These are phyloP conservation scores for Tilapia sparmanii DNA, from an alignment of 2,113 vertebrate genomes.

Conservation along the genomic window DNA sequence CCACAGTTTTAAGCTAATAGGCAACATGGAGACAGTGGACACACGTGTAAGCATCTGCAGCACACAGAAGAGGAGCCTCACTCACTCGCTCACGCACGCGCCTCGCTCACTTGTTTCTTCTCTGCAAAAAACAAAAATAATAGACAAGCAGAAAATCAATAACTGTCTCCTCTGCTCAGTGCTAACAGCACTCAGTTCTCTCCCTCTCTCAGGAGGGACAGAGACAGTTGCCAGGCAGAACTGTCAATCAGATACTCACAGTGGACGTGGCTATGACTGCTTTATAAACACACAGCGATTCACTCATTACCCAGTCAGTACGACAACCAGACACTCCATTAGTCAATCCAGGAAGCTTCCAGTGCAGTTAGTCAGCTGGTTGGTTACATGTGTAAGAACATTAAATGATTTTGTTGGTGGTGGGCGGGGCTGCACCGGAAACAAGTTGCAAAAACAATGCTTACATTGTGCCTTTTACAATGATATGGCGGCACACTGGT, in stretches of 20 bases:
- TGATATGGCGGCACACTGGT: neutral
- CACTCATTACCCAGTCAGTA: constrained; percentile 33
- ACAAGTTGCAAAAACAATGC: neutral
- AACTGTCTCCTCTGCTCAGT: constrained; percentile 47
- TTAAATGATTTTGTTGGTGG: neutral
- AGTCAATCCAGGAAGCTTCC: neutral
- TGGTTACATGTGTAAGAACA: neutral
- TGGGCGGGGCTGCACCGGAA: neutral
- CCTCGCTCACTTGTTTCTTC: constrained; percentile 16
- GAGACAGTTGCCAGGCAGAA: constrained; percentile 52
- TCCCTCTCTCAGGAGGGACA: constrained; percentile 7
- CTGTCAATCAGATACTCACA: constrained; percentile 43
- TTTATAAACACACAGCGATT: constrained; percentile 41
- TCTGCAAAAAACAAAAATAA: constrained; percentile 64
- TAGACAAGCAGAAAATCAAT: constrained; percentile 65
- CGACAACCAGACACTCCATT: constrained; percentile 25
- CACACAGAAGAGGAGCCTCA: neutral
- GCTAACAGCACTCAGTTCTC: constrained; percentile 51
- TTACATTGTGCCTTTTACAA: neutral
- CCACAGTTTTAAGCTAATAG: constrained; percentile 20
- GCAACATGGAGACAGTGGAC: constrained; percentile 1
- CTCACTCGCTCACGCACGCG: neutral
- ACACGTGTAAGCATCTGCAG: neutral
- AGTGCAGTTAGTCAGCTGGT: neutral
- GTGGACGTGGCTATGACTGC: constrained; percentile 7